A percentile compares a stretch with the other conserved stretches of the same genome.
Evolutionary conservation across 2,797 vertebrate genomes (phyloP).

Genomic region (Scarus forsteni): DNA sequence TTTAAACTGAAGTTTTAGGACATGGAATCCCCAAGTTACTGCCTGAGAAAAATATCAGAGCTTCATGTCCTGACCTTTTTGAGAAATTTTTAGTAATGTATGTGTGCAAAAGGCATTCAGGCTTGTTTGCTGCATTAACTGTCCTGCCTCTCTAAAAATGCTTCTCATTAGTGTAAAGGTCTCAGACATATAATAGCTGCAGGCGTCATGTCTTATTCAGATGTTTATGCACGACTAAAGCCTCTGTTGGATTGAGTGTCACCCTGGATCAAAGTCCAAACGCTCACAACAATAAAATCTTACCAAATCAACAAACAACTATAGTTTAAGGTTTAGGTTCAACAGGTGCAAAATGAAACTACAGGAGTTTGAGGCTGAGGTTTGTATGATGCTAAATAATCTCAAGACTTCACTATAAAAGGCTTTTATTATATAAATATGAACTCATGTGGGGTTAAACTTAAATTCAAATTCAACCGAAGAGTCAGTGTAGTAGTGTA

Average conservation of each 20-base stretch:
- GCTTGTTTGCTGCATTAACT: not conserved
- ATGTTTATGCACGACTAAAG: constrained; percentile 40
- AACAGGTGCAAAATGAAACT: not conserved
- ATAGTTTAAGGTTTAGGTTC: not conserved
- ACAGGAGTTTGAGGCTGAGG: not conserved
- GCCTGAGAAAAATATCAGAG: too few relatives aligned
- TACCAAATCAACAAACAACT: constrained; percentile 23
- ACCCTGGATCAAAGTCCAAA: constrained; percentile 43
- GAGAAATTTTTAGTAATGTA: too few relatives aligned
- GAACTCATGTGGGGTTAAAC: not conserved
- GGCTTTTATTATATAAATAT: too few relatives aligned
- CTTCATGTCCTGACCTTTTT: too few relatives aligned
- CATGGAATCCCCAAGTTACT: too few relatives aligned
- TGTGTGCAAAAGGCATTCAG: not conserved
- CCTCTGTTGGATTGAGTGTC: constrained; percentile 38
- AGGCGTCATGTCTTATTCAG: constrained; percentile 48
- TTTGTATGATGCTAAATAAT: not conserved
- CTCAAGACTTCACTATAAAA: too few relatives aligned
- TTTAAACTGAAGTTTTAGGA: too few relatives aligned
- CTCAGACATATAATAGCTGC: constrained; percentile 33
- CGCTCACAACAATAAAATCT: constrained; percentile 35
- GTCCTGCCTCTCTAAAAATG: constrained; percentile 15
- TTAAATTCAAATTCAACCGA: constrained; percentile 1
- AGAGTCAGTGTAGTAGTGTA: not conserved
- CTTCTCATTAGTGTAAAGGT: constrained; percentile 28